Evolutionary conservation across 2,888 invertebrate species (phyloP).

Genomic region (Brenthis hecate): DNA sequence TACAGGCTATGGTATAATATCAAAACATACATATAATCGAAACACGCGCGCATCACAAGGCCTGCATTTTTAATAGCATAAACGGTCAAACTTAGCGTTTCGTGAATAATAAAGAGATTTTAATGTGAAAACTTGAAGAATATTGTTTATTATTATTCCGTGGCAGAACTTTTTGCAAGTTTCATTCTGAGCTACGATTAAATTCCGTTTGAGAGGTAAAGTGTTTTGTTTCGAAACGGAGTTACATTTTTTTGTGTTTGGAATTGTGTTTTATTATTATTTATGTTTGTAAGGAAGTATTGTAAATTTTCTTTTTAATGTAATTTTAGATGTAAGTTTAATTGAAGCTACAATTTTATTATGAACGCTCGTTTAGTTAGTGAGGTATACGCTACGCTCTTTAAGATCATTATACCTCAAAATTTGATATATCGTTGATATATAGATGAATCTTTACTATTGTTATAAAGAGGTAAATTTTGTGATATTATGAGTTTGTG

Average conservation of each 20-base stretch:
- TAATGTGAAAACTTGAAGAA: slow-evolving; percentile 57
- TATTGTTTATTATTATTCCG: slow-evolving; percentile 47
- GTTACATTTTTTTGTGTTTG: slow-evolving; percentile 20
- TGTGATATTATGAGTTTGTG: too few species aligned
- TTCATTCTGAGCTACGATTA: slow-evolving; percentile 39
- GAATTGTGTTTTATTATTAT: slow-evolving; percentile 4
- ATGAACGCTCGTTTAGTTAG: too few species aligned
- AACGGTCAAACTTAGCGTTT: slow-evolving; percentile 53
- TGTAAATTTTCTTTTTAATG: too few species aligned
- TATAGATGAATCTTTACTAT: too few species aligned
- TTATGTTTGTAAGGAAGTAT: not conserved
- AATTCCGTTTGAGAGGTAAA: slow-evolving; percentile 38
- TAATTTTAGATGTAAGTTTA: too few species aligned
- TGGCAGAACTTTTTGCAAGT: slow-evolving; percentile 38
- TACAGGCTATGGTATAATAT: slow-evolving; percentile 32
- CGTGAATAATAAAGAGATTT: slow-evolving; percentile 55
- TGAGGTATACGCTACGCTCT: too few species aligned
- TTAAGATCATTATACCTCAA: too few species aligned
- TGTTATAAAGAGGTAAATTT: too few species aligned
- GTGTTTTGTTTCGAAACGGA: slow-evolving; percentile 25
- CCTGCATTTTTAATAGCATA: slow-evolving; percentile 58
- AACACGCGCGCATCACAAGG: slow-evolving; percentile 56
- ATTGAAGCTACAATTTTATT: too few species aligned
- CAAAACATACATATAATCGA: slow-evolving; percentile 59
- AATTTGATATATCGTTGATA: too few species aligned